phyloP scores from a whole-genome alignment of 2,797 vertebrate genomes.

The Coregonus suidteri region DNA sequence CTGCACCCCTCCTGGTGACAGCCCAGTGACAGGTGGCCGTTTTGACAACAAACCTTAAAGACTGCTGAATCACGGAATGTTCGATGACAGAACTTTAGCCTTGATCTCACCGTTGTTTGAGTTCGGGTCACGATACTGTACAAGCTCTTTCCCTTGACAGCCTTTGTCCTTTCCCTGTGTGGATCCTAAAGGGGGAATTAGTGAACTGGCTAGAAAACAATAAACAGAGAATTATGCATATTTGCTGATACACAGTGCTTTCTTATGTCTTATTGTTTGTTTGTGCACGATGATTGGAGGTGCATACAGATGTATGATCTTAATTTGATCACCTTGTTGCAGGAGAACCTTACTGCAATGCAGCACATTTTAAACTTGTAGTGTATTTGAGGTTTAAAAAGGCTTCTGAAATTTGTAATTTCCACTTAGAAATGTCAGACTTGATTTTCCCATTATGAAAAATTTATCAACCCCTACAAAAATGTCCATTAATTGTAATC shows the following conservation, averaged over 20 bases:
- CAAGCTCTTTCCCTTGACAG: slow-evolving; percentile 16
- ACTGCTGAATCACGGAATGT: not conserved
- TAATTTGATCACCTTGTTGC: too few relatives aligned
- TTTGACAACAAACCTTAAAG: slow-evolving; percentile 12
- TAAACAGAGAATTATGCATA: slow-evolving; percentile 47
- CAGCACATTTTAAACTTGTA: too few relatives aligned
- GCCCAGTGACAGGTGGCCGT: slow-evolving; percentile 21
- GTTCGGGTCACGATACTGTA: slow-evolving; percentile 8
- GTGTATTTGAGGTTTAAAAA: too few relatives aligned
- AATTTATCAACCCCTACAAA: too few relatives aligned
- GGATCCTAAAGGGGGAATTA: slow-evolving; percentile 25
- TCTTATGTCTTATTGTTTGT: slow-evolving; percentile 39
- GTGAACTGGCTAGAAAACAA: slow-evolving; percentile 27
- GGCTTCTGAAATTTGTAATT: too few relatives aligned
- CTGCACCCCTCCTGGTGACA: slow-evolving; percentile 13
- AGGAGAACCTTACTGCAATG: too few relatives aligned
- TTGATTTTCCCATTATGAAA: too few relatives aligned
- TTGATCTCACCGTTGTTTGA: slow-evolving; percentile 15
- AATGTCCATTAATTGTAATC: too few relatives aligned
- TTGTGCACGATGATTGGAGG: slow-evolving; percentile 21
- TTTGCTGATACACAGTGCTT: slow-evolving; percentile 40
- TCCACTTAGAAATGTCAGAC: too few relatives aligned
- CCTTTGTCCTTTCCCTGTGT: slow-evolving; percentile 8
- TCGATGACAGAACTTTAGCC: not conserved
- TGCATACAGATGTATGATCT: not conserved